Base-by-base conservation (phyloP, 2,888 invertebrate species). In the Cerceris ruficornis region DNA sequence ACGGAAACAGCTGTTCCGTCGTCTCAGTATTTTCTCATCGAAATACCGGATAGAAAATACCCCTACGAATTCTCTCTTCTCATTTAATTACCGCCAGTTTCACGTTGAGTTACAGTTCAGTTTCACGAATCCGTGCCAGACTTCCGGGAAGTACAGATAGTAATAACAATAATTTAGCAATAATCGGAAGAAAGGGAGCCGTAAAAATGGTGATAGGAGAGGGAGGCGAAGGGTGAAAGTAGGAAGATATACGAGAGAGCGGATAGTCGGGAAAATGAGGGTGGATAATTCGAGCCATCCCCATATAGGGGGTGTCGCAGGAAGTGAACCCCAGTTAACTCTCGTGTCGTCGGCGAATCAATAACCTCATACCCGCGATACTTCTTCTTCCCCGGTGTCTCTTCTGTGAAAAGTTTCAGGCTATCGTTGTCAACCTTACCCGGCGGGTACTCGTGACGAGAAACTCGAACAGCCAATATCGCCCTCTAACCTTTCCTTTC, bases 311-410 rank as follows among this genome's bases (percentile, higher is more conserved):
- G 80, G 58, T 85, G 83, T 84, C 82, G 76, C 83, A 84, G 86
- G 87, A 87, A 88, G 82, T 82, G 83, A 88, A 86, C 86, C 78
- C 86, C 80, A 75, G 81, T 86, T 81, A 80, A 77, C 82, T 68
- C 77, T 72, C 69, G 74, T 72, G 84, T 85, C 81, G 72, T 77
- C 75, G 70, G 74, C 71, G 81, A 88, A 87, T 88, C 87, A 82
- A 87, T 88, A 86, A 86, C 58, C 78, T 80, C 54, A 65, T 39
- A 66, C 74, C 59, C 66, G 68, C 67, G 52, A 61, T 59, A 41
- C 57, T 65, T 68, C 57, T 59, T 71, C 72, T 58, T 59, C 58
- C 54, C 60, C 41, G 28, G 42, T 60, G 13, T 69, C 54, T 49
- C 69, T 17, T 6, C 28, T 15, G 28, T 28, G 2, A 9, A 28